phyloP scores from a whole-genome alignment of 2,888 invertebrate species.

The Proisotoma minuta region DNA sequence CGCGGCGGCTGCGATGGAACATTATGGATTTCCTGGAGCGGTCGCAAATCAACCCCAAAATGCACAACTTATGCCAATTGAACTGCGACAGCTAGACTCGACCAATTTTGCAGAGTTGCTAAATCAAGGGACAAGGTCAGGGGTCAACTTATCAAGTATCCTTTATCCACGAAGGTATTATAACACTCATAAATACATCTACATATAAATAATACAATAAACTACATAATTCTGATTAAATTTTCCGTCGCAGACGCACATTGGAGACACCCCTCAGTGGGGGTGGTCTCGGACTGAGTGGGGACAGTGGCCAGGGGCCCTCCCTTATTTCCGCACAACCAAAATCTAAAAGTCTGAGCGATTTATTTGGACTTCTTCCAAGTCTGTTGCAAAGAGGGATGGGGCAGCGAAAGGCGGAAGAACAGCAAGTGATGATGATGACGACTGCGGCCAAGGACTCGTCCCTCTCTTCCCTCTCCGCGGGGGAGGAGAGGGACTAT shows the following conservation, averaged over 20 bases:
- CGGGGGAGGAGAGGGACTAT: conserved; percentile 9
- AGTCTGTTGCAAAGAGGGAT: conserved; percentile 62
- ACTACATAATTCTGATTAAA: background rate
- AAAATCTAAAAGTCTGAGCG: conserved; percentile 78
- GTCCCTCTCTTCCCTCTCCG: conserved; percentile 9
- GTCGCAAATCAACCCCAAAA: no score
- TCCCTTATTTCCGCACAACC: conserved; percentile 50
- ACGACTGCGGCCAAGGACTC: background rate
- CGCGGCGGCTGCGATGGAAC: conserved; percentile 55
- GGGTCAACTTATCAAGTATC: conserved; percentile 35
- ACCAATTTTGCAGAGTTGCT: conserved; percentile 50
- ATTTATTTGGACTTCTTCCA: conserved; percentile 59
- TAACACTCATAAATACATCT: no score
- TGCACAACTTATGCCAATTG: conserved; percentile 65
- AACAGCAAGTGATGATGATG: no score
- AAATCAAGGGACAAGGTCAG: conserved; percentile 24
- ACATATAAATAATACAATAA: no score
- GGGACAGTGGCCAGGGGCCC: no score
- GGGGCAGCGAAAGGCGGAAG: conserved; percentile 51
- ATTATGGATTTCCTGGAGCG: no score
- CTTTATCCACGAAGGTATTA: conserved; percentile 40
- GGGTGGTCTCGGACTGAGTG: no score
- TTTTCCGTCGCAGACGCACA: conserved; percentile 23
- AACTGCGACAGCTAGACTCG: conserved; percentile 70
- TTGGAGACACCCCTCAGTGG: conserved; percentile 40